Base-by-base conservation (phyloP, 2,797 vertebrate genomes). In the Gallirallus australis region DNA sequence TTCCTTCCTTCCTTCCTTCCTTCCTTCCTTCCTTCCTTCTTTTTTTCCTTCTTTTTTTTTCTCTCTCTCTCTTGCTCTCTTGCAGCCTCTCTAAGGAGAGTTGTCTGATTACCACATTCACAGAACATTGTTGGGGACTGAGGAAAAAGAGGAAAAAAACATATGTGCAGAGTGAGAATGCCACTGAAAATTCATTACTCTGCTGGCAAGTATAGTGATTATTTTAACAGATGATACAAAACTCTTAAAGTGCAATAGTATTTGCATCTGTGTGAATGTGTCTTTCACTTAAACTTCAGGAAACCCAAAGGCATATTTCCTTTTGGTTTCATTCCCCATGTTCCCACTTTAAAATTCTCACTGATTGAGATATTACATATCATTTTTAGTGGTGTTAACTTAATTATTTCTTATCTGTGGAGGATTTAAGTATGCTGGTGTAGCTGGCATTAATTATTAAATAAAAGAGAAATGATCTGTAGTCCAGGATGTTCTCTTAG, bases 401-500 rank as follows among this genome's bases (percentile, higher is more conserved):
- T 98, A 98, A 98, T 98, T 98, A 98, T 98, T 98, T 98, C 97
- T 97, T 98, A 96, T 97, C 94, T 96, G 78, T 95, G 89, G 92
- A 97, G 89, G 90, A 97, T 97, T 98, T 97, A 97, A 98, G 90
- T 39, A 21, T 97, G 91, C 68, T 96, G 92, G 78, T 96, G 77
- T 93, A 95, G 96, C 90, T 96, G 83, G 61, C 53, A 97, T 98
- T 96, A 98, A 98, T 98, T 98, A 98, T 98, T 97, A 98, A 98
- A 97, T 96, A 98, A 96, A 98, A 91, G 73, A 89, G 47, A 94
- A 97, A 97, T 96, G 6, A 96, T 97, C 86, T 97, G 68, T 97
- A 95, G 57, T 94, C 96, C 66, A 80, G 89, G 68, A 95, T 95
- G 85, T 92, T 94, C 66, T 78, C 14, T 56, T 83, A 95, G 80